Conservation (phyloP, 2,888 invertebrate species). For the Plebejus anna region DNA sequence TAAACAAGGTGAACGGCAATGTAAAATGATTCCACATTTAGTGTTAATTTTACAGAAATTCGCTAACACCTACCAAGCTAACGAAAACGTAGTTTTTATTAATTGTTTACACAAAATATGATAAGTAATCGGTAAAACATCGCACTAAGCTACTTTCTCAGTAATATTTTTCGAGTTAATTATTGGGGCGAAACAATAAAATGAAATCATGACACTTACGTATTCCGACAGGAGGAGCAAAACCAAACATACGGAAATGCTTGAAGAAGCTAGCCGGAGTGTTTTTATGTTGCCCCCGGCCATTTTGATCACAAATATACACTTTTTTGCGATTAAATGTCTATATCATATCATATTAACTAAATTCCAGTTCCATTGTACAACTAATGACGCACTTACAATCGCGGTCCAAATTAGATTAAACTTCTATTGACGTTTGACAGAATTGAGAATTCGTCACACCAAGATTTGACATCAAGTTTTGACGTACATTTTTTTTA, state of each 20-base stretch:
- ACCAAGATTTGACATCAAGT: not conserved
- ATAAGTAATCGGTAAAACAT: not conserved
- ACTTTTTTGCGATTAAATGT: slow-evolving; percentile 43
- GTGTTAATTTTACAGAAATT: not conserved
- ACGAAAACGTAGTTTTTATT: not conserved
- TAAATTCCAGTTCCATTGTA: not conserved
- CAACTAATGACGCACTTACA: slow-evolving; percentile 20
- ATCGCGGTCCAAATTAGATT: slow-evolving; percentile 22
- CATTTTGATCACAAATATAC: slow-evolving; percentile 55
- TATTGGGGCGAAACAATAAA: slow-evolving; percentile 50
- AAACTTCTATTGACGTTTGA: not conserved
- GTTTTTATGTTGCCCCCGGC: slow-evolving; percentile 48
- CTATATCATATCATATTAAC: slow-evolving; percentile 60
- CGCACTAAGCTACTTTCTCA: not conserved
- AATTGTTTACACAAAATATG: slow-evolving; percentile 10
- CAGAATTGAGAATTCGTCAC: not conserved
- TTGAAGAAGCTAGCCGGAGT: slow-evolving; percentile 52
- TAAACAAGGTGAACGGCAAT: slow-evolving; percentile 7
- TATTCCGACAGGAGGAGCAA: slow-evolving; percentile 55
- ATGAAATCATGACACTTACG: slow-evolving; percentile 54
- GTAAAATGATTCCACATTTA: not conserved
- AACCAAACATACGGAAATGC: slow-evolving; percentile 58
- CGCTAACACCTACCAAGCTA: slow-evolving; percentile 45
- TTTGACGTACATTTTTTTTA: not conserved
- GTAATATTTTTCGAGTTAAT: slow-evolving; percentile 33